Percentiles rank a stretch among this genome's conserved stretches.
These are phyloP conservation scores for Amiota minor DNA, from an alignment of 2,888 invertebrate species.

Conservation along the genomic window DNA sequence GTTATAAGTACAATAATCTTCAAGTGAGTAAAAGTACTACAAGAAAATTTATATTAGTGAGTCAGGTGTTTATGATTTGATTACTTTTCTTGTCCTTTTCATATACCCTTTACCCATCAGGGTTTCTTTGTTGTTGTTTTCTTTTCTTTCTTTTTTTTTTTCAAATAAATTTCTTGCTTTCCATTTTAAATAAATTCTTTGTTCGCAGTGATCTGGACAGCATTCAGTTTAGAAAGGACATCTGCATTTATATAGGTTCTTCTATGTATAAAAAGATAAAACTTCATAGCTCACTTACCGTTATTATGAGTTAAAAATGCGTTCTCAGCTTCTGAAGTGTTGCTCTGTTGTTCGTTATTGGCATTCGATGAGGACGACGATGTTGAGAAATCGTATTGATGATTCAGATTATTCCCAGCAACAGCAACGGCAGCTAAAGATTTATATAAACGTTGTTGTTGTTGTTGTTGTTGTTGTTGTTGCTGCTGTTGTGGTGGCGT, in stretches of 20 bases:
- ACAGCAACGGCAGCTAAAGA: constrained; percentile 60
- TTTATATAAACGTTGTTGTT: constrained; percentile 68
- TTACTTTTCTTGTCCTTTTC: neutral
- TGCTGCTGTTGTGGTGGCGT: constrained; percentile 70
- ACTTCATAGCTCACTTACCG: constrained; percentile 54
- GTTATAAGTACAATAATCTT: neutral
- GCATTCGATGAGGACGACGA: constrained; percentile 62
- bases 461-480: constrained; percentile 45
- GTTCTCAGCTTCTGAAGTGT: constrained; percentile 78
- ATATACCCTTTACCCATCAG: neutral
- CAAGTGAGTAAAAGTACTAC: neutral
- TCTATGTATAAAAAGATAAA: constrained; percentile 1
- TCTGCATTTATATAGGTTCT: constrained; percentile 25
- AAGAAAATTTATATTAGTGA: no score
- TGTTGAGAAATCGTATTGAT: constrained; percentile 70
- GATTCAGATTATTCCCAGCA: constrained; percentile 55
- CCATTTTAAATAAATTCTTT: no score
- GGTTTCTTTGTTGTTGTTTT: no score
- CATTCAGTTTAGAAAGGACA: neutral
- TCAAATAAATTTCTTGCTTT: no score
- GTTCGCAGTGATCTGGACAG: neutral
- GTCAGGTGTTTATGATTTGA: constrained; percentile 13
- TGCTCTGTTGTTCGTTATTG: constrained; percentile 70
- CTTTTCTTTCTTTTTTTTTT: no score
- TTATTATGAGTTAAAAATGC: constrained; percentile 79